Conservation (phyloP, 2,113 vertebrate genomes). For the Mus pahari region DNA sequence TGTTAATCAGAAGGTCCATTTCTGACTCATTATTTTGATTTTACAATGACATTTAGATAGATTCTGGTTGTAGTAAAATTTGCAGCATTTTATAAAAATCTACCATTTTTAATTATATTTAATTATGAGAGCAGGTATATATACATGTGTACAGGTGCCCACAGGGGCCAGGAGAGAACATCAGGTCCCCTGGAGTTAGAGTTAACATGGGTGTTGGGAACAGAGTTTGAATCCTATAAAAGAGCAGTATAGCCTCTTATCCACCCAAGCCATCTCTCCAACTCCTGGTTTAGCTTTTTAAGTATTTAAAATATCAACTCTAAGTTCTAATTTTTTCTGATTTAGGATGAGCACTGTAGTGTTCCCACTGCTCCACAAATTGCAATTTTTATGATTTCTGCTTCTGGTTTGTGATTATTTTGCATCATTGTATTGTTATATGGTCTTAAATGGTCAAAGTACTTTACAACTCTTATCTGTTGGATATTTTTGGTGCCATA, state of each 20-base stretch:
- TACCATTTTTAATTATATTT: background rate
- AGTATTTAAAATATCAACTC: background rate
- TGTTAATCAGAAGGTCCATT: background rate
- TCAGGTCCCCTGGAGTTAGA: background rate
- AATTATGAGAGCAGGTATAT: background rate
- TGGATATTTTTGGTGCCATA: slow-evolving; percentile 24
- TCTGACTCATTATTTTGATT: background rate
- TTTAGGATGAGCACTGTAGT: background rate
- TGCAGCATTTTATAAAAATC: background rate
- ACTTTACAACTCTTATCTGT: background rate
- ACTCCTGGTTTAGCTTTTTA: background rate
- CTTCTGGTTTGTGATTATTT: background rate
- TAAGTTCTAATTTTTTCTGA: background rate
- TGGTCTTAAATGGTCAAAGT: background rate
- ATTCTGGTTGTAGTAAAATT: background rate
- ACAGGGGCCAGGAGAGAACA: background rate
- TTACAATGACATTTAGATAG: background rate
- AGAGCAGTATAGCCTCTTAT: background rate
- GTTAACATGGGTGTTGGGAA: background rate
- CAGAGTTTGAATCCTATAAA: background rate
- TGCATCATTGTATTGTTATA: background rate
- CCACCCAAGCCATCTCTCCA: background rate
- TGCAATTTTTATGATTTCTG: background rate
- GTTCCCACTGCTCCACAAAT: background rate
- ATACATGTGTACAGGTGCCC: background rate